Conservation (phyloP, 2,888 invertebrate genomes). For the Liopterus haemorrhoidalis region DNA sequence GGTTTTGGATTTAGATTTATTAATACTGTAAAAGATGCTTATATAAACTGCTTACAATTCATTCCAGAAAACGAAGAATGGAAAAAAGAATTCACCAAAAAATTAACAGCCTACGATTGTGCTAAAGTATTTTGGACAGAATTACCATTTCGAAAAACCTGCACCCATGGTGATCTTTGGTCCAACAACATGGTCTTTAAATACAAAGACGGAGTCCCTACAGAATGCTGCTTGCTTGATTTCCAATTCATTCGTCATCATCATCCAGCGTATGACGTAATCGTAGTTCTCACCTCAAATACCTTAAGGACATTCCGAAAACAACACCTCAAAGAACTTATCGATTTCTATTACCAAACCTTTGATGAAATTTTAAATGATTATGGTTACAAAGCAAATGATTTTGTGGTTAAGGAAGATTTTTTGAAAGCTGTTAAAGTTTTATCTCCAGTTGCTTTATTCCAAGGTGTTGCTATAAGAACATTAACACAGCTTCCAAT, state of each 20-base stretch:
- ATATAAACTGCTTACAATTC: constrained; percentile 32
- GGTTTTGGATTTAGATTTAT: constrained; percentile 15
- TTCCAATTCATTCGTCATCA: constrained; percentile 38
- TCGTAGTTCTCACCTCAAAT: constrained; percentile 36
- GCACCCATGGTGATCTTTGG: constrained; percentile 40
- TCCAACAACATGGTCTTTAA: constrained; percentile 38
- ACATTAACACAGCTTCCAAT: no score
- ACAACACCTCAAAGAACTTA: constrained; percentile 30
- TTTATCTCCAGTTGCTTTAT: no score
- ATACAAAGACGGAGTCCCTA: constrained; percentile 31
- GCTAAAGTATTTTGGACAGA: not conserved
- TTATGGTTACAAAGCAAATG: no score
- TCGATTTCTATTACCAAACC: constrained; percentile 35
- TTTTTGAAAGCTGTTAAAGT: no score
- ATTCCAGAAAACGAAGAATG: constrained; percentile 31
- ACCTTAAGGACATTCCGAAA: constrained; percentile 35
- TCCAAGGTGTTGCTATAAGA: no score
- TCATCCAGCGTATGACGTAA: constrained; percentile 35
- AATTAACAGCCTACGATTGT: not conserved
- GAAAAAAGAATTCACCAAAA: constrained; percentile 25
- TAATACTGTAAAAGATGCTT: constrained; percentile 30
- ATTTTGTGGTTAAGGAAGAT: no score
- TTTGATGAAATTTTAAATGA: constrained; percentile 26
- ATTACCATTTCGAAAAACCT: constrained; percentile 25
- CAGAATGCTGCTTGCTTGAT: constrained; percentile 35